Percentiles rank a stretch among this genome's conserved stretches.
Conservation (phyloP, 2,797 vertebrate genomes). For the Halcyon chelicuti region DNA sequence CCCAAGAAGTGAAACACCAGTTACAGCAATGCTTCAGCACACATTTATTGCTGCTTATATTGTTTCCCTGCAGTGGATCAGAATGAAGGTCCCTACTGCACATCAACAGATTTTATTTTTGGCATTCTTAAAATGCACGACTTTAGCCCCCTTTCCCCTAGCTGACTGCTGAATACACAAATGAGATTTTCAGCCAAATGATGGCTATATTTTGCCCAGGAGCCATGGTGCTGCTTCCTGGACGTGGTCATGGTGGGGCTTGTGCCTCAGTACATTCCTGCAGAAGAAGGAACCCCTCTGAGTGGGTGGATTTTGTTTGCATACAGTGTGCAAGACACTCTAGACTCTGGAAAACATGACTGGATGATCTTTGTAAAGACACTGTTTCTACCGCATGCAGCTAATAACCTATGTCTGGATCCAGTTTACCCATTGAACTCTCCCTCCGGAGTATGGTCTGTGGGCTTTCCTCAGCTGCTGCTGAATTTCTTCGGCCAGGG, state of each 20-base stretch:
- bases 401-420: not conserved
- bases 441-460: not conserved
- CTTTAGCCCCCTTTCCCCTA: not conserved
- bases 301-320: not conserved
- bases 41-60: conserved; percentile 77
- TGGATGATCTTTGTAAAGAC: not conserved
- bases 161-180: not conserved
- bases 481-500: not conserved
- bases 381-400: conserved; percentile 40
- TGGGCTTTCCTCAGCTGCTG: conserved; percentile 10
- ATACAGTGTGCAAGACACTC: not conserved
- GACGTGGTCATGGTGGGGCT: not conserved
- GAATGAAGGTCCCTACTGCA: conserved; percentile 66
- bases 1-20: not conserved
- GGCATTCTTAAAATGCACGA: conserved; percentile 63
- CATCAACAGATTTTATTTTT: conserved; percentile 56
- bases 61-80: conserved; percentile 70
- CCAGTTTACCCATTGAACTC: not conserved
- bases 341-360: not conserved
- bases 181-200: not conserved
- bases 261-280: not conserved
- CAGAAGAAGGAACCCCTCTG: not conserved
- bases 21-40: not conserved
- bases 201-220: not conserved
- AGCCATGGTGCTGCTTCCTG: not conserved